Evolutionary conservation across 2,888 invertebrate species (phyloP).

Genomic region (Carcina quercana): DNA sequence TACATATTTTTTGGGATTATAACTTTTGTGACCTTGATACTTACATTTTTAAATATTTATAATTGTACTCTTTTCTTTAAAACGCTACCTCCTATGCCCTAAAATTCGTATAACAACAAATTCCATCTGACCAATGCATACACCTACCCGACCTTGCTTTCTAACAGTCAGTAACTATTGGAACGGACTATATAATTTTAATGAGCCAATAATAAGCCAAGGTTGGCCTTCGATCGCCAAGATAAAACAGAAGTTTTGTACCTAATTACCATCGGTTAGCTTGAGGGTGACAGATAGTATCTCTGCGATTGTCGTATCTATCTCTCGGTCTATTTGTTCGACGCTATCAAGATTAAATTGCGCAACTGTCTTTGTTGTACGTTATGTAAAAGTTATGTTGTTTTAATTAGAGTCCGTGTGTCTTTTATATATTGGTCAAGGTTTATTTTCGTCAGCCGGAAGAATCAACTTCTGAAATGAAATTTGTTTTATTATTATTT

Average conservation of each 20-base stretch:
- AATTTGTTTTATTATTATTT: too few relatives aligned
- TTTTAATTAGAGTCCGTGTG: not conserved
- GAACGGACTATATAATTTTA: conserved; percentile 55
- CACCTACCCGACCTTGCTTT: conserved; percentile 58
- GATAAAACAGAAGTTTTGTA: conserved; percentile 43
- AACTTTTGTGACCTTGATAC: too few relatives aligned
- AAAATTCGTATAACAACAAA: conserved; percentile 15
- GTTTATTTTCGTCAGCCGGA: too few relatives aligned
- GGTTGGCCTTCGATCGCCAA: conserved; percentile 47
- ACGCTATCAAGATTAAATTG: conserved; percentile 46
- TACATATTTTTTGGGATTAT: too few relatives aligned
- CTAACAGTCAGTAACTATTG: conserved; percentile 48
- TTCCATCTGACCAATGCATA: conserved; percentile 30
- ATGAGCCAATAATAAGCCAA: conserved; percentile 62
- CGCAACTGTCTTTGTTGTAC: conserved; percentile 27
- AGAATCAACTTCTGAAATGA: too few relatives aligned
- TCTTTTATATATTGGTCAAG: too few relatives aligned
- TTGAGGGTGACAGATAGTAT: conserved; percentile 43
- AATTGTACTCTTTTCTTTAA: too few relatives aligned
- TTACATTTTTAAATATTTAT: too few relatives aligned
- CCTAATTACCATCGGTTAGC: conserved; percentile 39
- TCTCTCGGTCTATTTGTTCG: conserved; percentile 52
- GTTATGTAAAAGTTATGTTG: not conserved
- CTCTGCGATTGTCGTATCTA: conserved; percentile 42
- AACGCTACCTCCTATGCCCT: too few relatives aligned